Evolutionary conservation across 1,140 invertebrate species (phyloP), one percentile per base, ranked within the genome.

Genomic region (Drosophila chauvacae): DNA sequence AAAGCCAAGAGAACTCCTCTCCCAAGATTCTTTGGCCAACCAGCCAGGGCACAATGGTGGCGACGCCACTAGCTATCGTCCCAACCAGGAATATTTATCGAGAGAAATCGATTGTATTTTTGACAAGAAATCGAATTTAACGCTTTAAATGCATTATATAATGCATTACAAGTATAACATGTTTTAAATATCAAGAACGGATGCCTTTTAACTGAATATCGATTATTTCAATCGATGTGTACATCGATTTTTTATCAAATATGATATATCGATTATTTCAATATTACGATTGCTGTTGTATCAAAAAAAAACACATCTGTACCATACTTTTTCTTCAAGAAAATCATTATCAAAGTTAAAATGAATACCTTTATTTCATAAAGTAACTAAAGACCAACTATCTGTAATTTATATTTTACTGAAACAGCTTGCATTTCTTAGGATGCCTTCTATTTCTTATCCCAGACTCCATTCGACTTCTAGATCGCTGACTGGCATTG

Each of bases 401-500:
- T 26, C 26, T 26, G 26, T 26, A 26, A 26, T 0, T 26, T 26
- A 26, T 0, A 5, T 26, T 26, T 26, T 5, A 26, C 26, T 26
- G 26, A 5, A 5, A 5, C 23, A 23, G 23, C 23, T 23, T 3
- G 23, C 23, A 23, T 3, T 23, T 23, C 23, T 23, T 3, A 23
- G 23, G 23, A 23, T 23, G 23, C 2, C 7, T 4, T 28, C 10
- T 26, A n/a, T 9, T 6, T 20, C 2, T 48, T 28, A 28, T 28
- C 4, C 13, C 7, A 20, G 4, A 5, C 33, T 3, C 30, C 1
- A 47, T 11, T 39, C 14, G 2, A 28, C 11, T 26, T 48, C 35
- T 71, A 59, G 11, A 42, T 39, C 1, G 5, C 35, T 41, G 68
- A 14, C 65, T 13, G 7, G 5, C 4, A 47, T 37, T 59, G 53